phyloP scores from a whole-genome alignment of 2,888 invertebrate genomes.

The Conops quadrifasciatus region DNA sequence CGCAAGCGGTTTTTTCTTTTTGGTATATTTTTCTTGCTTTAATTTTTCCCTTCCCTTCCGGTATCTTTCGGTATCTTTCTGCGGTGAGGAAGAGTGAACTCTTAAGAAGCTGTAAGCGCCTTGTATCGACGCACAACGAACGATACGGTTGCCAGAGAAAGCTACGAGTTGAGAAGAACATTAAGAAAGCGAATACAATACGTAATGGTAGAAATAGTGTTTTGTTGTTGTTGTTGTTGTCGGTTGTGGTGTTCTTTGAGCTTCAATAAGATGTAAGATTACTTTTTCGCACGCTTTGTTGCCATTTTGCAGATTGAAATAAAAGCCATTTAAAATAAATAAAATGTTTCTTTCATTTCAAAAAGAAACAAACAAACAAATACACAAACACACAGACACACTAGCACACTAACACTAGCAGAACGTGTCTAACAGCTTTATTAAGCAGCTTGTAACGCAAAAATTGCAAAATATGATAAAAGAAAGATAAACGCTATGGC shows the following conservation, averaged over 20 bases:
- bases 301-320: slow-evolving; percentile 21
- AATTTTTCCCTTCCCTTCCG: too few relatives aligned
- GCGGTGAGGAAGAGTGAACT: too few relatives aligned
- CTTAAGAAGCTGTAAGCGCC: too few relatives aligned
- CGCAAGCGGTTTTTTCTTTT: too few relatives aligned
- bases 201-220: too few relatives aligned
- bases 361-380: not conserved
- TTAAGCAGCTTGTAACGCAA: slow-evolving; percentile 14
- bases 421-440: slow-evolving; percentile 1
- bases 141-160: too few relatives aligned
- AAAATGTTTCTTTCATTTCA: slow-evolving; percentile 10
- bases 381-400: not conserved
- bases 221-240: slow-evolving; percentile 7
- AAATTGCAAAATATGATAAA: not conserved
- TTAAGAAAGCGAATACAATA: not conserved
- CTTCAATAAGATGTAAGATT: slow-evolving; percentile 1
- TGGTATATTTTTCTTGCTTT: too few relatives aligned
- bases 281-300: slow-evolving; percentile 25
- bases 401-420: not conserved
- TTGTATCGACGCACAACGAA: too few relatives aligned
- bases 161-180: not conserved
- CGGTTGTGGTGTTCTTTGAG: not conserved
- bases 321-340: slow-evolving; percentile 16
- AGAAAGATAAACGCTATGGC: not conserved
- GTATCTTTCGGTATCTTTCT: too few relatives aligned